Evolutionary conservation across 1,140 invertebrate genomes (phyloP), one percentile per base, ranked within the genome.

Genomic region (Maniola jurtina): DNA sequence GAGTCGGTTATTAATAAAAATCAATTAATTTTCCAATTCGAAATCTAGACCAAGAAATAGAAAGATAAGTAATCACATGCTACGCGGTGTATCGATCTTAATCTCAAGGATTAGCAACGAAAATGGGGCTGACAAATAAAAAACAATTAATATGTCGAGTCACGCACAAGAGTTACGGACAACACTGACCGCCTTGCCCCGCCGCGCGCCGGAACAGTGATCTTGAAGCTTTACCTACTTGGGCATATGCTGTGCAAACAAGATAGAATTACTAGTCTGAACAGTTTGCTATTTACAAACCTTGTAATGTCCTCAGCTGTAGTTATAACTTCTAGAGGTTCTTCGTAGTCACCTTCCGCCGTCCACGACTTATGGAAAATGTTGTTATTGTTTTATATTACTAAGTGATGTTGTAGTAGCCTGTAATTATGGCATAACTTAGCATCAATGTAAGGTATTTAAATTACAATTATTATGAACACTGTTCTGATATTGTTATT

Each of bases 91-190:
- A 59, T 64, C 45, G 45, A 50, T 40, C 63, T 58, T 45, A 48
- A 61, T 67, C 59, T 67, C 59, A 61, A 61, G 40, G 52, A 56
- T 61, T 33, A 15, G 7, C 54, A 48, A 56, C 59, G 42, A 62
- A 57, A 50, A 25, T 45, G 42, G 40, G 36, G 8, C 50, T 48
- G n/a, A 38, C 33, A 56, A 65, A 77, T 67, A 75, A 77, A 73
- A 60, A 73, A 64, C 64, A 55, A 81, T 83, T 85, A 76, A 56
- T 55, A 56, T 64, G 68, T 68, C 42, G 45, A 58, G 76, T 77
- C 83, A 85, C 83, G 83, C 81, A 77, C 11, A n/a, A 55, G 55
- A 65, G 61, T 36, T 68, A 67, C 66, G 80, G 71, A 73, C 77
- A 75, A 79, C 76, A 81, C 61, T 64, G 63, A 55, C 72, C 68